Base-by-base conservation (phyloP, 2,797 vertebrate species). In the Tangara arthus region DNA sequence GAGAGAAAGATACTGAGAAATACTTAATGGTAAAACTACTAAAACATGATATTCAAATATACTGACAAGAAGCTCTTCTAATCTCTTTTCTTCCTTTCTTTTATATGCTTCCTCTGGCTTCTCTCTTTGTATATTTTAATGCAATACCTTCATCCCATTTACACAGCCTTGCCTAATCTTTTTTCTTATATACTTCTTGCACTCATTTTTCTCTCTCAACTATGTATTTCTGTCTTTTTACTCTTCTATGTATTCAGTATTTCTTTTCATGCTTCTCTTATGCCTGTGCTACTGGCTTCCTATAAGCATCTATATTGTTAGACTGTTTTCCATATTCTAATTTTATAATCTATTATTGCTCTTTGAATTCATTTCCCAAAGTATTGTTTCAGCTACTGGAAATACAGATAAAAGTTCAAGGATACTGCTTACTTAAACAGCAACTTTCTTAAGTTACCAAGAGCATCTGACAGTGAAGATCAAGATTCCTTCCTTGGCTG, bases 41-140 rank as follows among this genome's bases (percentile, higher is more conserved):
- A 68, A 95, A 91, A 88, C 55, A 61, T 41, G 19, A 41, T 94
- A 93, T 81, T 94, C 85, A 91, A 83, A 83, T 70, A 83, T 34
- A 78, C 57, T 60, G 82, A 68, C 52, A 94, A 89, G 59, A 82
- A 93, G 12, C 28, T 83, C 18, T 90, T 95, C 61, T 89, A 88
- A 90, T 92, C 46, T 87, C 32, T 50, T 82, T 37, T 56, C 52
- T 73, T 73, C 27, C 72, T 83, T 41, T 85, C 42, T 79, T 93
- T 88, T 87, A 75, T 82, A 49, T 90, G 46, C 35, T 19, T 92
- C 14, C 6, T 7, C 71, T 87, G 49, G 8, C 26, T 85, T 78
- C 24, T 87, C 32, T 84, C 20, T 78, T 39, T 4, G 2, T 68
- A 39, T 71, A 85, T 94, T 77, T 87, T 88, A 95, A 46, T 73